Evolutionary conservation across 2,797 vertebrate genomes (phyloP).

Genomic region (Megaceryle alcyon): DNA sequence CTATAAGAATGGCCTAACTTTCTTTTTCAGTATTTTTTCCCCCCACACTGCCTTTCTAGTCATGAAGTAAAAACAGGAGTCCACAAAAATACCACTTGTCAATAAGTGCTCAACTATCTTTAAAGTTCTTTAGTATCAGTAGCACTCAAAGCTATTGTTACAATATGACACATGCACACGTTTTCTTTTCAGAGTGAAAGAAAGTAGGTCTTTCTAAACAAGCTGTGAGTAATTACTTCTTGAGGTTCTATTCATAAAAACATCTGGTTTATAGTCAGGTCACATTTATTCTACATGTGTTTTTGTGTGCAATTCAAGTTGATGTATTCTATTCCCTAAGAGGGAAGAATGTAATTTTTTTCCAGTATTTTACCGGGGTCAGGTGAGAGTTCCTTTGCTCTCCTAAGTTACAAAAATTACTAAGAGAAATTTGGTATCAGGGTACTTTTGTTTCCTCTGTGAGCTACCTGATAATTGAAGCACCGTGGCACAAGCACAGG

Average conservation of each 20-base stretch:
- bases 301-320: conserved; percentile 15
- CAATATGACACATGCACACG: neutral
- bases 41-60: neutral
- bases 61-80: neutral
- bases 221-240: conserved; percentile 49
- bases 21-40: neutral
- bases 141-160: conserved; percentile 20
- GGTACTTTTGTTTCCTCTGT: neutral
- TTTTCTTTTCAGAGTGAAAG: conserved; percentile 6
- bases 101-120: neutral
- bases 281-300: neutral
- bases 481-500: neutral
- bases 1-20: neutral
- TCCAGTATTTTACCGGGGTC: neutral
- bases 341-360: neutral
- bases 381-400: neutral
- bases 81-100: neutral
- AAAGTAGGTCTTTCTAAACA: conserved; percentile 34
- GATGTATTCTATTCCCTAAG: conserved; percentile 17
- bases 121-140: neutral
- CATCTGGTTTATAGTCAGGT: conserved; percentile 37
- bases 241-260: conserved; percentile 28
- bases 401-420: neutral
- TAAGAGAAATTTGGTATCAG: neutral
- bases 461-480: conserved; percentile 24